Percentiles rank a stretch among this genome's conserved stretches.
phyloP scores from a whole-genome alignment of 2,113 vertebrate species.

The Corythoichthys haematopterus region DNA sequence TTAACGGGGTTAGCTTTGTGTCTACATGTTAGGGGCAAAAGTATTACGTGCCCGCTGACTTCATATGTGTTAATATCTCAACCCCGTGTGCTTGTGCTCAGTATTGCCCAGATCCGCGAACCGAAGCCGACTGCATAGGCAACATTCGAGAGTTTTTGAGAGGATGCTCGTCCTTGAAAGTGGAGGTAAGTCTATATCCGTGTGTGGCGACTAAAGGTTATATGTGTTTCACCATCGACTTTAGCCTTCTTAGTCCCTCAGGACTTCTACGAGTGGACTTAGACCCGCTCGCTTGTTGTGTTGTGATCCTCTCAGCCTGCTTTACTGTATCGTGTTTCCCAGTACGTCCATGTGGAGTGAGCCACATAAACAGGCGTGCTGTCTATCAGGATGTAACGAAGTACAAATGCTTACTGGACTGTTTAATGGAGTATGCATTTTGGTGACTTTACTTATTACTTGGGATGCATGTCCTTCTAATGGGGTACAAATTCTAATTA shows the following conservation, averaged over 20 bases:
- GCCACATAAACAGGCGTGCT: conserved; percentile 38
- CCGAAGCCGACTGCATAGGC: conserved; percentile 81
- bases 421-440: not conserved
- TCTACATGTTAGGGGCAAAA: not conserved
- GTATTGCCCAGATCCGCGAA: conserved; percentile 86
- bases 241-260: not conserved
- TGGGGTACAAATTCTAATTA: no score
- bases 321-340: conserved; percentile 29
- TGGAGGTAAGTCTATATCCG: conserved; percentile 81
- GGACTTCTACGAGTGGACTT: conserved; percentile 16
- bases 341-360: conserved; percentile 35
- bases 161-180: conserved; percentile 81
- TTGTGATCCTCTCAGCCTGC: conserved; percentile 33
- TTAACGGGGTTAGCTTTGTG: not conserved
- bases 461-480: no score
- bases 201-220: not conserved
- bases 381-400: conserved; percentile 32
- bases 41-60: not conserved
- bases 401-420: not conserved
- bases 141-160: conserved; percentile 90
- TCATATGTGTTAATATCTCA: conserved; percentile 37
- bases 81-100: conserved; percentile 53
- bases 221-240: not conserved
- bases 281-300: conserved; percentile 20
- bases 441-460: no score